Conservation (phyloP, 2,113 vertebrate genomes). For the Acanthochromis polyacanthus region DNA sequence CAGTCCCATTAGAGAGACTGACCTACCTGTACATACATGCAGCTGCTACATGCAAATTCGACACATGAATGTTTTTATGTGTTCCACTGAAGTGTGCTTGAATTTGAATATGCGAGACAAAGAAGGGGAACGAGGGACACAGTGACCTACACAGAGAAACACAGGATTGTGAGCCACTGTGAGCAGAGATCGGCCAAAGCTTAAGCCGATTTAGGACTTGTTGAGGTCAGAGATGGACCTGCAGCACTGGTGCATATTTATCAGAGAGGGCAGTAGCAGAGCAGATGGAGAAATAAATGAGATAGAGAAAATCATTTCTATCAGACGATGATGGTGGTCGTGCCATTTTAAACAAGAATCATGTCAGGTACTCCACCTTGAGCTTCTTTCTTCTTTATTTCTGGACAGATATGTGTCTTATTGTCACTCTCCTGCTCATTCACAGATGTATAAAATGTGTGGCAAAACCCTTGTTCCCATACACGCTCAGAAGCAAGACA, state of each 20-base stretch:
- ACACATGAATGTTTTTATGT: background rate
- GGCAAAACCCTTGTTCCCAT: background rate
- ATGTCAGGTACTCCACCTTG: background rate
- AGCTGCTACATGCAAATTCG: background rate
- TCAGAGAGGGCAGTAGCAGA: slow-evolving; percentile 31
- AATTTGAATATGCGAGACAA: background rate
- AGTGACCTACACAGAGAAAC: background rate
- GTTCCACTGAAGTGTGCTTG: background rate
- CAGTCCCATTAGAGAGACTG: background rate
- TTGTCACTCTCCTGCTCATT: background rate
- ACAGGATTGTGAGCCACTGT: slow-evolving; percentile 16
- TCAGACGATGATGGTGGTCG: slow-evolving; percentile 54
- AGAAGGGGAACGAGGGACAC: background rate
- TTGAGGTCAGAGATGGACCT: slow-evolving; percentile 44
- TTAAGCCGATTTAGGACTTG: slow-evolving; percentile 49
- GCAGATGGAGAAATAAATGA: slow-evolving; percentile 67
- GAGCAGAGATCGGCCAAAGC: slow-evolving; percentile 23
- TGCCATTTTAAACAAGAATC: slow-evolving; percentile 64
- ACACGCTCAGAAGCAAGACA: background rate
- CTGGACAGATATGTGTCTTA: background rate
- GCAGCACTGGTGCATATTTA: slow-evolving; percentile 13
- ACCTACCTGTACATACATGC: background rate
- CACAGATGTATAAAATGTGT: slow-evolving; percentile 22
- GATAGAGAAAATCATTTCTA: slow-evolving; percentile 54
- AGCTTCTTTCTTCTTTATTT: slow-evolving; percentile 26